A percentile compares a stretch with the other conserved stretches of the same genome.
These are phyloP conservation scores for Eudyptes chrysolophus DNA, from an alignment of 2,113 vertebrate genomes.

Conservation along the genomic window DNA sequence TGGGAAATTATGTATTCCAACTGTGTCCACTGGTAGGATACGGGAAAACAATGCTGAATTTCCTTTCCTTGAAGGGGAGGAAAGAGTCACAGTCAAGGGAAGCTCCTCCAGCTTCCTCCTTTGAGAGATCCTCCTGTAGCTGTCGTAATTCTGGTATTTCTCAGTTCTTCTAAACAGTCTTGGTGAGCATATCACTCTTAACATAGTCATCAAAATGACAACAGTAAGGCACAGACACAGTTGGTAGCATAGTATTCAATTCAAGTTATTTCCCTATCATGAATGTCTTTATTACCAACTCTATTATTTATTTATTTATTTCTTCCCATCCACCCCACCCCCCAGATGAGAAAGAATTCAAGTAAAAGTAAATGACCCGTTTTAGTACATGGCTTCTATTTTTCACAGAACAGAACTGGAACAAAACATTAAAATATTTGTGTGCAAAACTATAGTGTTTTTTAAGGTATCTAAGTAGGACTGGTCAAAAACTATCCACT, in stretches of 20 bases:
- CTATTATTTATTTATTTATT: neutral
- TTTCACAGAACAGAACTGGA: neutral
- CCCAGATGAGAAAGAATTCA: neutral
- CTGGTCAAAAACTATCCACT: neutral
- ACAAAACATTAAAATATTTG: neutral
- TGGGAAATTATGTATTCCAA: neutral
- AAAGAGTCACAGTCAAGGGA: neutral
- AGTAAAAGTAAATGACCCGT: neutral
- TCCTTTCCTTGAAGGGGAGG: neutral
- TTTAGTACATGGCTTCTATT: neutral
- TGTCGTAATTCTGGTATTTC: neutral
- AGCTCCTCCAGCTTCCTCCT: neutral
- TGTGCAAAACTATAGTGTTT: neutral
- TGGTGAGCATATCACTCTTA: neutral
- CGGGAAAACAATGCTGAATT: neutral
- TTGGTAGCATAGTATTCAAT: neutral
- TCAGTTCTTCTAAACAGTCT: neutral
- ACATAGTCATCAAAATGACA: neutral
- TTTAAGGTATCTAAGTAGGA: neutral
- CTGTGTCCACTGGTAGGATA: neutral
- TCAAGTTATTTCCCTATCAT: neutral
- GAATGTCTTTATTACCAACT: neutral
- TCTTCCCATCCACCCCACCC: neutral
- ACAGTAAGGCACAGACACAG: neutral
- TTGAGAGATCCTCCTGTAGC: neutral